Percentiles rank a stretch among this genome's conserved stretches.
Conservation (phyloP, 2,797 vertebrate genomes). For the Parotocinclus haroldoi region DNA sequence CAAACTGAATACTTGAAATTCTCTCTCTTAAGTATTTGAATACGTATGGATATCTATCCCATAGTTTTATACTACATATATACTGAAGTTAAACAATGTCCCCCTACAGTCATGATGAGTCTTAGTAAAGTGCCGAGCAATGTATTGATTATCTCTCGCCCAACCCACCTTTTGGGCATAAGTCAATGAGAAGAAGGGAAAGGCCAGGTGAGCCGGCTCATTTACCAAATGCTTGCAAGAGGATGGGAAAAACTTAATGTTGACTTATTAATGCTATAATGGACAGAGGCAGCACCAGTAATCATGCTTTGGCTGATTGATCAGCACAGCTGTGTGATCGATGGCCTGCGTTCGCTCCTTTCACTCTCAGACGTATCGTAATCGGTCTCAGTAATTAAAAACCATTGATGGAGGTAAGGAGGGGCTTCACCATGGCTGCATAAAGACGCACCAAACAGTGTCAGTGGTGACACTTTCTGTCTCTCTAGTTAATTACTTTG, state of each 20-base stretch:
- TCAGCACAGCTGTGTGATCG: constrained; percentile 68
- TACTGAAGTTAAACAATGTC: too few species aligned
- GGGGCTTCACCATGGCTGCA: constrained; percentile 38
- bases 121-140: too few species aligned
- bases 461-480: constrained; percentile 26
- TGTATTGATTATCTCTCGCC: too few species aligned
- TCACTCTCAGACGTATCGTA: constrained; percentile 73
- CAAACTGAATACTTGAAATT: too few species aligned
- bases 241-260: constrained; percentile 68
- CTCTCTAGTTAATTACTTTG: not conserved
- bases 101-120: too few species aligned
- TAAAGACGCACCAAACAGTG: constrained; percentile 31
- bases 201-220: constrained; percentile 29
- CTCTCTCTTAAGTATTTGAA: too few species aligned
- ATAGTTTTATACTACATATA: too few species aligned
- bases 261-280: constrained; percentile 85
- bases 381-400: constrained; percentile 77
- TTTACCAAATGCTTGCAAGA: constrained; percentile 48
- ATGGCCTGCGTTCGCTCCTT: constrained; percentile 67
- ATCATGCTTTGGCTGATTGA: constrained; percentile 77
- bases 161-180: not conserved
- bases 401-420: constrained; percentile 61
- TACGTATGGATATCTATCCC: too few species aligned
- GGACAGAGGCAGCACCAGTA: constrained; percentile 79
- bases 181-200: constrained; percentile 23